Evolutionary conservation across 2,888 invertebrate genomes (phyloP).

Genomic region (Calliscelio sp.): DNA sequence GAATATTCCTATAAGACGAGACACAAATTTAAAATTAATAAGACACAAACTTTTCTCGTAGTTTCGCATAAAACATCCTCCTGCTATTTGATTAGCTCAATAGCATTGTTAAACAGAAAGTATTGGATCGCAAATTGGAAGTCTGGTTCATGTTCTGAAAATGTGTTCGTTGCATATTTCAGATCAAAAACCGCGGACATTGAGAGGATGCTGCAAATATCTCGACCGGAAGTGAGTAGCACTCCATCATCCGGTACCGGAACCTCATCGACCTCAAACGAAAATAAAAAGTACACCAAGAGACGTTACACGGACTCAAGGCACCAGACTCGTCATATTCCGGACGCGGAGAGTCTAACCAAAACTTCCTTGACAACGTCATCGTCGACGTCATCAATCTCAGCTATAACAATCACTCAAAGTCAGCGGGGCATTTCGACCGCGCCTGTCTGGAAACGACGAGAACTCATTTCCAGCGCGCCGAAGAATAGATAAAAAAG

Average conservation of each 20-base stretch:
- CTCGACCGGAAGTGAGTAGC: constrained; percentile 85
- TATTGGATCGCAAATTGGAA: no score
- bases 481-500: constrained; percentile 86
- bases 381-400: constrained; percentile 77
- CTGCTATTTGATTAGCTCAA: no score
- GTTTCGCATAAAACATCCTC: no score
- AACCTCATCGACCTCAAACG: constrained; percentile 81
- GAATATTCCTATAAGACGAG: no score
- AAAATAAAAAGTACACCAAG: constrained; percentile 88
- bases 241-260: constrained; percentile 67
- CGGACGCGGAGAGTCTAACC: constrained; percentile 87
- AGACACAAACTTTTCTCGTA: no score
- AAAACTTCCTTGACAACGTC: constrained; percentile 78
- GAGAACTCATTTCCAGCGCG: constrained; percentile 93
- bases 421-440: constrained; percentile 74
- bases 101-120: no score
- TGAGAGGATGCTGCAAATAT: constrained; percentile 87
- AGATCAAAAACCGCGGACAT: constrained; percentile 90
- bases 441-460: constrained; percentile 90
- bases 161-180: no score
- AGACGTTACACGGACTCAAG: constrained; percentile 88
- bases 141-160: no score
- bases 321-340: constrained; percentile 88
- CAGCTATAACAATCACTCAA: constrained; percentile 75
- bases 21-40: no score